Evolutionary conservation across 2,797 vertebrate species (phyloP).

Genomic region (Decapterus maruadsi): DNA sequence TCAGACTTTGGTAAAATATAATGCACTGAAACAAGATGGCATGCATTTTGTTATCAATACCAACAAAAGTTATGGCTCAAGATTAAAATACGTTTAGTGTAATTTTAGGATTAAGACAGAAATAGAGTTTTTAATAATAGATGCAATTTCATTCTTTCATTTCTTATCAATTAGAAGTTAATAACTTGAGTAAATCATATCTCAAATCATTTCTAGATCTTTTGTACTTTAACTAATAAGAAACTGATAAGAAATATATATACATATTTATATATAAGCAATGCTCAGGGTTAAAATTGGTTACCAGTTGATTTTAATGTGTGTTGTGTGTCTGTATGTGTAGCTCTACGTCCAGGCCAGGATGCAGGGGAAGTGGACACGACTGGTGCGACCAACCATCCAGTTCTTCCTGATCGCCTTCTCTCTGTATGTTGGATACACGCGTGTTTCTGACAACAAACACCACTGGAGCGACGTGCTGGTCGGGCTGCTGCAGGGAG

Average conservation of each 20-base stretch:
- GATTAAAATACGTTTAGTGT: no score
- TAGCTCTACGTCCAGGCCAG: slow-evolving; percentile 96
- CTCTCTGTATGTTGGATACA: slow-evolving; percentile 94
- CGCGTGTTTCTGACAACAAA: slow-evolving; percentile 93
- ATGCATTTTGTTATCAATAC: no score
- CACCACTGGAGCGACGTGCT: slow-evolving; percentile 97
- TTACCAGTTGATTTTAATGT: neutral
- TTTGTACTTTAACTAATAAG: no score
- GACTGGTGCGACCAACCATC: slow-evolving; percentile 92
- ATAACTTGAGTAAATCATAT: no score
- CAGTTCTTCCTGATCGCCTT: slow-evolving; percentile 95
- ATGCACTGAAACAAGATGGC: neutral
- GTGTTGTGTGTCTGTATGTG: neutral
- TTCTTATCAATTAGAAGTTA: no score
- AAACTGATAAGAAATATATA: no score
- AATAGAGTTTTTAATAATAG: no score
- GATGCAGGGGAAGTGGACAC: slow-evolving; percentile 92
- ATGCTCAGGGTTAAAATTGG: neutral
- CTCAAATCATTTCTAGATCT: no score
- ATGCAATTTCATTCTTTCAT: no score
- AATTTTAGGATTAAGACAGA: neutral
- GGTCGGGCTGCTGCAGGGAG: slow-evolving; percentile 93
- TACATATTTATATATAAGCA: no score
- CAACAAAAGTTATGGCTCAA: neutral
- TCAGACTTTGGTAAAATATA: neutral